These are phyloP conservation scores for Erynnis tages DNA, from an alignment of 2,888 invertebrate species.

Conservation along the genomic window DNA sequence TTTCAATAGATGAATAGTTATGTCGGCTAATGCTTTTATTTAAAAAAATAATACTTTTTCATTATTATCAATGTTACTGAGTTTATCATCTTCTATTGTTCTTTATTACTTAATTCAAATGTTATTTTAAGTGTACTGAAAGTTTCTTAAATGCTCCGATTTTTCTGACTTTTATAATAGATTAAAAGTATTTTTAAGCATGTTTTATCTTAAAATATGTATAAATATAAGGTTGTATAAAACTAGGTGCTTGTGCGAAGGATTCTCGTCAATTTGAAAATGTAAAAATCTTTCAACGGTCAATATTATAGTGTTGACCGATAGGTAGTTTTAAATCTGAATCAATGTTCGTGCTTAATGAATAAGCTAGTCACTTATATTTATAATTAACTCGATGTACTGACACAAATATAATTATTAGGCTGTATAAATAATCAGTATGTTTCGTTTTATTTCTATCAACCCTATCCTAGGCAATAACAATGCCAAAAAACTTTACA, in stretches of 20 bases:
- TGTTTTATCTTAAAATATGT: constrained; percentile 30
- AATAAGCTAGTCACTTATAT: constrained; percentile 65
- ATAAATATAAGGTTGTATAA: constrained; percentile 72
- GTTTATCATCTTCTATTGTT: background rate
- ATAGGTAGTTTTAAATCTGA: constrained; percentile 49
- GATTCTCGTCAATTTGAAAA: constrained; percentile 74
- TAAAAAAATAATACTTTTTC: too few relatives aligned
- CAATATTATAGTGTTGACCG: constrained; percentile 36
- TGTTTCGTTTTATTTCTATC: constrained; percentile 33
- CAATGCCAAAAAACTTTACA: too few relatives aligned
- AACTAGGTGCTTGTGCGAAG: constrained; percentile 77
- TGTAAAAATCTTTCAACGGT: constrained; percentile 58
- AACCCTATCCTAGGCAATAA: background rate
- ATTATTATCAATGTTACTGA: too few relatives aligned
- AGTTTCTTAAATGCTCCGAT: constrained; percentile 9
- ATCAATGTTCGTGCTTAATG: constrained; percentile 65
- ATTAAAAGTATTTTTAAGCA: constrained; percentile 7
- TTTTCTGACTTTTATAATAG: constrained; percentile 21
- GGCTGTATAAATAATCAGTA: constrained; percentile 54
- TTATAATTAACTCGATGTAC: constrained; percentile 72
- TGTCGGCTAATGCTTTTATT: too few relatives aligned
- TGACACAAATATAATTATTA: constrained; percentile 68
- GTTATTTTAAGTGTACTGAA: background rate
- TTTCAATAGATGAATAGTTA: too few relatives aligned
- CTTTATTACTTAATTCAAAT: too few relatives aligned